Base-by-base conservation (phyloP, 2,888 invertebrate genomes). In the Callyntrura sp. region DNA sequence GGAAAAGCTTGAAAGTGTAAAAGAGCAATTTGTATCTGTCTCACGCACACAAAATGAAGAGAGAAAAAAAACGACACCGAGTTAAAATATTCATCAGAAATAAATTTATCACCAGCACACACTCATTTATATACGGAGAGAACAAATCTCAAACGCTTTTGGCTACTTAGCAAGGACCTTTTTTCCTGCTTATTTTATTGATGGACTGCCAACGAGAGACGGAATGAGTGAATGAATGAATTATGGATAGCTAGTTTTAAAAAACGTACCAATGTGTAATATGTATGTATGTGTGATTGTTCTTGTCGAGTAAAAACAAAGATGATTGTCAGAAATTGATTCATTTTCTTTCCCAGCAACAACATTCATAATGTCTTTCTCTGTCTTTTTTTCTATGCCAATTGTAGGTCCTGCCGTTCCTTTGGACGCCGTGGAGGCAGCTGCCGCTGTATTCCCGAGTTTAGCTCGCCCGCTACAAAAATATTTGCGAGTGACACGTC, bases 381-480 rank as follows among this genome's bases (percentile, higher is more conserved):
- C 28, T 23, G 9, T 57, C 28, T 78, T 51, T 20, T 60, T 68
- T 20, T 43, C 55, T 43, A 91, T 92, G 0, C 91, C 35, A 35
- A 35, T 35, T 35, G 35, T 35, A 94, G 96, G 97, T 45, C 97
- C 98, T 0, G 97, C 98, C 0, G 96, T 97, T 90, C 97, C 97
- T 0, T 97, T 99, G 95, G 98, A 99, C 94, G 97, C 99, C 0
- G 96, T 98, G 93, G 99, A 99, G 95, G 99, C 99, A 3, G 99
- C 99, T 0, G 98, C 98, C 94, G 98, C 99, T 0, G 98, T 99
- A 86, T 99, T 99, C 94, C 99, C 99, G 0, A 98, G 98, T 8
- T 97, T 99, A 96, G 98, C 99, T 0, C 96, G 99, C 88, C 98
- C 99, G 0, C 95, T 99, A 92, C 99, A 99, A 95, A 99, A 99